These are phyloP conservation scores for Lipotes vexillifer DNA, from an alignment of 2,113 vertebrate species.

Conservation along the genomic window DNA sequence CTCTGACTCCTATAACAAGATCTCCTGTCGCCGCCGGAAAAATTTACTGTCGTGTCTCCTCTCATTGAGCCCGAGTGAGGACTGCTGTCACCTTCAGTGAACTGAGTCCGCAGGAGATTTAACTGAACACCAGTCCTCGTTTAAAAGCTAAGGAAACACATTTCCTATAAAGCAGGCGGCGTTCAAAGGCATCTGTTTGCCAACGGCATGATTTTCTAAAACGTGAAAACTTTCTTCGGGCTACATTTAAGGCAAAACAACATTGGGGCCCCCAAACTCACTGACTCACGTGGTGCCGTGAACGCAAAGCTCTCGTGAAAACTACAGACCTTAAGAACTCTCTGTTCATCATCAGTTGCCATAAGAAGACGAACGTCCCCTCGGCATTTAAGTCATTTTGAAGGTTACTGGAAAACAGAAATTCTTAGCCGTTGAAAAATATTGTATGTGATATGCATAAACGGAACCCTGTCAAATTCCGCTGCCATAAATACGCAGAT, in stretches of 20 bases:
- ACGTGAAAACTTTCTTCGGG: neutral
- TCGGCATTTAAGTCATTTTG: neutral
- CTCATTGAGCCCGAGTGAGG: conserved; percentile 95
- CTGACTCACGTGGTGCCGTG: accelerated
- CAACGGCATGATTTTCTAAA: neutral
- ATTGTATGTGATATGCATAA: neutral
- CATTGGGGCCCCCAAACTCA: accelerated
- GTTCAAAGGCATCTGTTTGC: conserved; percentile 27
- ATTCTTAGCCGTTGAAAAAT: neutral
- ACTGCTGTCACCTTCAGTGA: conserved; percentile 97
- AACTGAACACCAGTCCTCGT: conserved; percentile 80
- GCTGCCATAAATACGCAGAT: neutral
- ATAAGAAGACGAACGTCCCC: neutral
- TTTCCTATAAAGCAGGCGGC: conserved; percentile 39
- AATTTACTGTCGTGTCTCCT: conserved; percentile 97
- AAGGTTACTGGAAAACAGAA: neutral
- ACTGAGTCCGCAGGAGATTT: conserved; percentile 81
- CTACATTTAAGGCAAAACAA: neutral
- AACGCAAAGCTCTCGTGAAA: accelerated
- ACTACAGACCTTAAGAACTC: neutral
- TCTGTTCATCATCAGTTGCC: neutral
- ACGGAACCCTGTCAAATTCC: accelerated
- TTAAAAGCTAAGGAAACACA: conserved; percentile 76
- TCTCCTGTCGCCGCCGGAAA: conserved; percentile 97
- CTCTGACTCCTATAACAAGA: conserved; percentile 99